Conservation (phyloP, 2,888 invertebrate species). For the Drosophila meridiana region DNA sequence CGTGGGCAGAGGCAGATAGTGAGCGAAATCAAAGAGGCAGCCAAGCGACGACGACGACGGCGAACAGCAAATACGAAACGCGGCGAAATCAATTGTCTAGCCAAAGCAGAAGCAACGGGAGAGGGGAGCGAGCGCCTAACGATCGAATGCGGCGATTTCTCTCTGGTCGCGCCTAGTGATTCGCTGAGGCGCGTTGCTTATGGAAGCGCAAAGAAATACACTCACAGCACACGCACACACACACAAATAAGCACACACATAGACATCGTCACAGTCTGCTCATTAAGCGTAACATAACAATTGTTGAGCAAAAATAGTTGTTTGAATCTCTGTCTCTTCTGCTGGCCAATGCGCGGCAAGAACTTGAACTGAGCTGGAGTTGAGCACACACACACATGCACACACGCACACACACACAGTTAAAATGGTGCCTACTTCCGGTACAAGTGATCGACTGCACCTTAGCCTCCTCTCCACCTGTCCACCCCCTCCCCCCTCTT, state of each 20-base stretch:
- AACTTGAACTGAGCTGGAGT: conserved; percentile 27
- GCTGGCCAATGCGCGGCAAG: conserved; percentile 67
- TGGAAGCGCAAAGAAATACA: conserved; percentile 79
- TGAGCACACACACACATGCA: conserved; percentile 8
- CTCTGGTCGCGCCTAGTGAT: conserved; percentile 51
- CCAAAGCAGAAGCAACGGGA: conserved; percentile 35
- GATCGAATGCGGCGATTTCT: conserved; percentile 23
- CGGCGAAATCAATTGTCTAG: conserved; percentile 68
- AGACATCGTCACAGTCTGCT: conserved; percentile 43
- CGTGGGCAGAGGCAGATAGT: not conserved
- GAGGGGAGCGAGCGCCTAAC: not conserved
- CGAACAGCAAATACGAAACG: conserved; percentile 65
- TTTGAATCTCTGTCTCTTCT: conserved; percentile 26
- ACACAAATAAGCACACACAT: conserved; percentile 25
- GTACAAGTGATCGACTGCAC: conserved; percentile 42
- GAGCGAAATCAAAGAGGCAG: conserved; percentile 44
- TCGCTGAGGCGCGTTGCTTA: conserved; percentile 67
- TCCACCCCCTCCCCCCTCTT: not conserved
- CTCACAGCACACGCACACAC: conserved; percentile 46
- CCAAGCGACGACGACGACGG: conserved; percentile 43
- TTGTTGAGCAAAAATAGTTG: conserved; percentile 37
- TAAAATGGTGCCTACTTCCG: conserved; percentile 68
- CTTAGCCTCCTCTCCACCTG: not conserved
- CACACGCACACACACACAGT: not conserved
- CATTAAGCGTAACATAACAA: conserved; percentile 61